Evolutionary conservation across 2,888 invertebrate species (phyloP).

Genomic region (Acleris literana): DNA sequence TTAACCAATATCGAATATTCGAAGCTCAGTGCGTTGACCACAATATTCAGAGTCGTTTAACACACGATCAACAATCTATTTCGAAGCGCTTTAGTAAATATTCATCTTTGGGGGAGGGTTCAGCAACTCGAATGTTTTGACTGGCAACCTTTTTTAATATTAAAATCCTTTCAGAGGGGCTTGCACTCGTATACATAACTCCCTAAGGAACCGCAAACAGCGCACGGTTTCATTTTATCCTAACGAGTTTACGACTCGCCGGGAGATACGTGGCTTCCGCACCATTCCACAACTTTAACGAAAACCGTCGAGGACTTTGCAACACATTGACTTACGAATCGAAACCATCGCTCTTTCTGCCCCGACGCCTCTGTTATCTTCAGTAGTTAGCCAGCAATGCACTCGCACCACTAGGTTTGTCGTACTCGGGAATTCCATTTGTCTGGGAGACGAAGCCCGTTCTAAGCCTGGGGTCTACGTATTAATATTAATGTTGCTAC

Average conservation of each 20-base stretch:
- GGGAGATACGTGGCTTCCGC: constrained; percentile 40
- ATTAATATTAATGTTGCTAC: constrained; percentile 44
- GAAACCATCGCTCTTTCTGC: background rate
- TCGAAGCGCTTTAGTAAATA: constrained; percentile 36
- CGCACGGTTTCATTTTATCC: constrained; percentile 36
- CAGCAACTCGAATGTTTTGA: constrained; percentile 37
- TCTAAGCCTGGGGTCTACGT: constrained; percentile 37
- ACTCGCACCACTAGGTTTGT: constrained; percentile 12
- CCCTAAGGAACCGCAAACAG: constrained; percentile 40
- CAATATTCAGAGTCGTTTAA: constrained; percentile 30
- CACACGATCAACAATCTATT: constrained; percentile 39
- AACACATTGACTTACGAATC: constrained; percentile 16
- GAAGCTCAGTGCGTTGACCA: constrained; percentile 10
- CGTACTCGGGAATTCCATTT: constrained; percentile 20
- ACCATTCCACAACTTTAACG: constrained; percentile 42
- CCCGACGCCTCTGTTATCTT: too few species aligned
- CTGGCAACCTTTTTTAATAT: constrained; percentile 41
- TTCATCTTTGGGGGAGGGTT: constrained; percentile 37
- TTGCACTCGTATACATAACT: constrained; percentile 33
- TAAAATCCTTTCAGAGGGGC: constrained; percentile 40
- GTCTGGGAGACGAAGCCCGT: constrained; percentile 29
- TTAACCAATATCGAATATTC: constrained; percentile 2
- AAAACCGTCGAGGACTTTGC: constrained; percentile 39
- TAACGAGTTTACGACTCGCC: constrained; percentile 37
- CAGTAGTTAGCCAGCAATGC: background rate